Conservation (phyloP, 2,113 vertebrate species). For the Chionis minor region DNA sequence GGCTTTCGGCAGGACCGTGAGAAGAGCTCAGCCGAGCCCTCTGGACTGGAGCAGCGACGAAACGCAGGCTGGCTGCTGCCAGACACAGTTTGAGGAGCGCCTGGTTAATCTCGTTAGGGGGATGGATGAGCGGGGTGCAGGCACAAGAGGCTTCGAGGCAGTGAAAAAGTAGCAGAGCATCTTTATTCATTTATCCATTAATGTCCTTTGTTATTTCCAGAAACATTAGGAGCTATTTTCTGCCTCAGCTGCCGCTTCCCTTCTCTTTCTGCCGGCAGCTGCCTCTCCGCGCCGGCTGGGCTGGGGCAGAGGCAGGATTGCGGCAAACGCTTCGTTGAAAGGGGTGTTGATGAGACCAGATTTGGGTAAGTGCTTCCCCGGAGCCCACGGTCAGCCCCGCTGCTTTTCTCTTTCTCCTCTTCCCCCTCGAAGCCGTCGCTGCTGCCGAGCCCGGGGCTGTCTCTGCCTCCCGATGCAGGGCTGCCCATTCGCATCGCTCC, state of each 20-base stretch:
- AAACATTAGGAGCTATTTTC: not conserved
- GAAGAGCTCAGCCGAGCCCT: not conserved
- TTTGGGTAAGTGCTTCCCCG: not conserved
- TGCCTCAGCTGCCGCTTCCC: not conserved
- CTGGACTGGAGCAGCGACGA: rapidly evolving
- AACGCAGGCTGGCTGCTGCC: not conserved
- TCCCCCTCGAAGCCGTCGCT: rapidly evolving
- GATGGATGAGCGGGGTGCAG: not conserved
- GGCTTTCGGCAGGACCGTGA: not conserved
- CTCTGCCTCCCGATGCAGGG: not conserved
- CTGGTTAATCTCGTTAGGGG: not conserved
- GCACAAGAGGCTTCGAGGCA: not conserved
- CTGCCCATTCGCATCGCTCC: not conserved
- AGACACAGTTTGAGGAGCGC: not conserved
- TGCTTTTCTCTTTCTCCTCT: not conserved
- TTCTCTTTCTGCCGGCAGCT: not conserved
- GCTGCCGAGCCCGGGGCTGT: not conserved
- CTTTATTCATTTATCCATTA: not conserved
- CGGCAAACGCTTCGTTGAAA: not conserved
- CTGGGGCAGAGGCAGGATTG: not conserved
- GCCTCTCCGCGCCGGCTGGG: not conserved
- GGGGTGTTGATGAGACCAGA: not conserved
- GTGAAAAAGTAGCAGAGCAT: not conserved
- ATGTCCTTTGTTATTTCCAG: not conserved
- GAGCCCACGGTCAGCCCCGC: not conserved